Evolutionary conservation across 1,140 invertebrate species (phyloP).

Genomic region (Solenopsis fugax): DNA sequence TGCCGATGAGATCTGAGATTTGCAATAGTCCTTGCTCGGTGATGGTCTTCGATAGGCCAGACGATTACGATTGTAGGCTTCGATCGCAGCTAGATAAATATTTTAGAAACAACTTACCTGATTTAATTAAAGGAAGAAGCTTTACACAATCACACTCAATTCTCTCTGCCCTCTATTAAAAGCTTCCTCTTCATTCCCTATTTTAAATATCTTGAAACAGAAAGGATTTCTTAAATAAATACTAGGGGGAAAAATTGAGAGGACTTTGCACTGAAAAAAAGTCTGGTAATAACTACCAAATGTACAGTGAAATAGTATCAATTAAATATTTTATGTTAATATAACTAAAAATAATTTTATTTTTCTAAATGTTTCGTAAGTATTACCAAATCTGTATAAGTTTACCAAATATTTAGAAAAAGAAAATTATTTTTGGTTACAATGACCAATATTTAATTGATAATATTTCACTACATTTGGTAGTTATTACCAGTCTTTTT

Average conservation of each 20-base stretch:
- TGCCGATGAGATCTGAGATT: slow-evolving; percentile 46
- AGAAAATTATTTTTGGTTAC: no score
- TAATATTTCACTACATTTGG: no score
- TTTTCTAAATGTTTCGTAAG: no score
- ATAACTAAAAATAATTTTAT: no score
- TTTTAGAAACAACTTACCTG: background rate
- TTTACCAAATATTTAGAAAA: no score
- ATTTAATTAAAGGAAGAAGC: slow-evolving; percentile 2
- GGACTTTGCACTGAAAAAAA: background rate
- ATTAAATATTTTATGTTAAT: no score
- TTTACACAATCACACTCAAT: background rate
- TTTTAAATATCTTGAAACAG: background rate
- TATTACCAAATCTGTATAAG: no score
- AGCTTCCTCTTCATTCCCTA: background rate
- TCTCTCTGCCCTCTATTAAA: background rate
- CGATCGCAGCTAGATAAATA: background rate
- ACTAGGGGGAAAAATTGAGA: background rate
- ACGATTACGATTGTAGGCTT: background rate
- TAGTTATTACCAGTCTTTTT: no score
- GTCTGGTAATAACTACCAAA: no score
- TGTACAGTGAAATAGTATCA: no score
- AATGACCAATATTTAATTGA: no score
- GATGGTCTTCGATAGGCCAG: slow-evolving; percentile 8
- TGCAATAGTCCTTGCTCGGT: background rate
- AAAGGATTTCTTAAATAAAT: background rate